Base-by-base conservation (phyloP, 2,113 vertebrate genomes). In the Microcebus ravelobensis region DNA sequence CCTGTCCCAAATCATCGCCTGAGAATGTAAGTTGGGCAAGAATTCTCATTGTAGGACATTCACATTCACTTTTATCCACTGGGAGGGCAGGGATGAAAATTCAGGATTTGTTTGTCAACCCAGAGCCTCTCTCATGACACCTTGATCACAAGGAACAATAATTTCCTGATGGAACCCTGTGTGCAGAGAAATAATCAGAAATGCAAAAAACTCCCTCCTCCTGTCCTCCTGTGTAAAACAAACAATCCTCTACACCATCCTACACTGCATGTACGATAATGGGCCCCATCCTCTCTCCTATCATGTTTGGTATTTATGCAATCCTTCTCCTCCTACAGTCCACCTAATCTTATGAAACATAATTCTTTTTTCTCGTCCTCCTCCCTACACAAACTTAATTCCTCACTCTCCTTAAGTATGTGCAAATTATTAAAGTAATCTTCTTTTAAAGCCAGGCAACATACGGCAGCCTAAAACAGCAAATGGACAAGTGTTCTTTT, bases 281-380 rank as follows among this genome's bases (percentile, higher is more conserved):
- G 95, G 92, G 31, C 39, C 39, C 57, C 17, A 14, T 70, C 96
- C 95, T 97, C 61, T 97, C 95, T 82, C 77, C 93, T 95, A 97
- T 98, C 98, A 96, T 95, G 92, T 97, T 98, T 98, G 90, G 93
- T 86, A 96, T 95, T 98, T 95, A 77, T 95, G 98, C 97, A 98
- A 97, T 97, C 94, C 68, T 96, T 96, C 97, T 96, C 98, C 97
- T 98, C 98, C 97, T 96, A 96, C 98, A 97, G 86, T 93, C 87
- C 97, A 98, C 97, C 97, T 98, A 98, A 94, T 98, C 98, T 98
- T 97, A 81, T 94, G 97, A 96, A 98, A 97, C 94, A 96, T 97
- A 98, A 97, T 85, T 96, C 90, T 91, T 88, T 77, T 67, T 87
- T 96, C 34, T 87, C 97, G 91, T 97, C 97, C 97, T 90, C 92